phyloP scores from a whole-genome alignment of 2,888 invertebrate genomes.

The Drosophila kuntzei region DNA sequence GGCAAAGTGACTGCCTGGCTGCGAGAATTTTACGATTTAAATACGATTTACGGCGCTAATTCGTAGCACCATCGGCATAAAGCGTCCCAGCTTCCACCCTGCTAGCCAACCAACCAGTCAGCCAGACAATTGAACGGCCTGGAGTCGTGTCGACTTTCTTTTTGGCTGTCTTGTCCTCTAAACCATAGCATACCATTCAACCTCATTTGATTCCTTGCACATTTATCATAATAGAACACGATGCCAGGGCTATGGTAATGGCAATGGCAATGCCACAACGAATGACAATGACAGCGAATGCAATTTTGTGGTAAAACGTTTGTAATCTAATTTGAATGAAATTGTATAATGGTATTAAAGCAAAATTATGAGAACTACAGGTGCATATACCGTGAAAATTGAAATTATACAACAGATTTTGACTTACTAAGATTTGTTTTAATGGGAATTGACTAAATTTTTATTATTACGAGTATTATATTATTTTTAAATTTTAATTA shows the following conservation, averaged over 20 bases:
- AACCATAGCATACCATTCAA: slow-evolving; percentile 69
- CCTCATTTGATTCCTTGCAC: slow-evolving; percentile 71
- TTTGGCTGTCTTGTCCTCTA: slow-evolving; percentile 44
- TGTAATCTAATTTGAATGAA: slow-evolving; percentile 64
- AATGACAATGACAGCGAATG: slow-evolving; percentile 55
- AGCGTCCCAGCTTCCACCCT: slow-evolving; percentile 25
- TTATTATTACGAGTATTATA: too few species aligned
- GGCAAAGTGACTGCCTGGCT: slow-evolving; percentile 74
- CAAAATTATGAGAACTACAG: slow-evolving; percentile 40
- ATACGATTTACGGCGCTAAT: slow-evolving; percentile 81
- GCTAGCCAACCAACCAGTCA: background rate
- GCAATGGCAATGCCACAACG: slow-evolving; percentile 3
- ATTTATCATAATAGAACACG: slow-evolving; percentile 70
- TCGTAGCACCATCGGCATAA: slow-evolving; percentile 70
- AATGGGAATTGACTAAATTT: too few species aligned
- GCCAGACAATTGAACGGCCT: slow-evolving; percentile 61
- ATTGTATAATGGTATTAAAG: slow-evolving; percentile 50
- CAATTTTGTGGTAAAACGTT: slow-evolving; percentile 69
- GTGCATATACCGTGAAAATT: slow-evolving; percentile 12
- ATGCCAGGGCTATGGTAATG: slow-evolving; percentile 17
- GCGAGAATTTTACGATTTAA: slow-evolving; percentile 78
- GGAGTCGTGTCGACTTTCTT: slow-evolving; percentile 33
- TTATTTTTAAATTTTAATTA: too few species aligned
- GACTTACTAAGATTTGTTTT: too few species aligned
- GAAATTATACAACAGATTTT: too few species aligned